phyloP scores from a whole-genome alignment of 1,140 invertebrate species.

The Drosophila santomea region DNA sequence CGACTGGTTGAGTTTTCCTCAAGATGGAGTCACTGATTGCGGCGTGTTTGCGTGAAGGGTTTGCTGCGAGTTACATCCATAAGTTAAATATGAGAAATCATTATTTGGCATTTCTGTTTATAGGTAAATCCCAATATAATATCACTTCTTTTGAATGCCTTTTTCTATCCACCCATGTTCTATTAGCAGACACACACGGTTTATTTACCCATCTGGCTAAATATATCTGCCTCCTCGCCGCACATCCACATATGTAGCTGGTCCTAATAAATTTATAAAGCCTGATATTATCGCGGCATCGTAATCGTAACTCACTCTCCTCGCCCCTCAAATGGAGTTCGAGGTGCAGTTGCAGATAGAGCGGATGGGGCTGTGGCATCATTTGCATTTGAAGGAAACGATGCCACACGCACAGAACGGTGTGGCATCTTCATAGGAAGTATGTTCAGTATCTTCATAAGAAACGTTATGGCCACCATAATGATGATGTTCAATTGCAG shows the following conservation, averaged over 20 bases:
- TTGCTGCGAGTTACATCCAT: too few species aligned
- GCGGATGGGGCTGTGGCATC: constrained; percentile 15
- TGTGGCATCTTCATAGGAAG: background rate
- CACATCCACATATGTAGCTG: constrained; percentile 10
- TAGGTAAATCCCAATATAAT: too few species aligned
- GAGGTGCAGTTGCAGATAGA: constrained; percentile 21
- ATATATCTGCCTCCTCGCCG: constrained; percentile 41
- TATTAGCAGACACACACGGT: constrained; percentile 3
- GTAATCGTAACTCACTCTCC: constrained; percentile 34
- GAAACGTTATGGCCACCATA: constrained; percentile 3
- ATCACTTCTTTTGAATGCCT: too few species aligned
- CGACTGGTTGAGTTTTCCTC: constrained; percentile 18
- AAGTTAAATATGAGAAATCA: too few species aligned
- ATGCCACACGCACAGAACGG: constrained; percentile 35
- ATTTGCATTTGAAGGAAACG: constrained; percentile 57
- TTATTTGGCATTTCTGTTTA: too few species aligned
- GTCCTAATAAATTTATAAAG: constrained; percentile 61
- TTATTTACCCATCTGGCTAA: constrained; percentile 49
- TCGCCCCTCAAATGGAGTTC: constrained; percentile 4
- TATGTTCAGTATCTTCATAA: background rate
- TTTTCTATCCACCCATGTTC: background rate
- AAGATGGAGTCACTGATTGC: constrained; percentile 45
- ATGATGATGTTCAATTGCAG: constrained; percentile 49
- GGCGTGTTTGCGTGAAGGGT: background rate
- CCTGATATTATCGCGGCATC: constrained; percentile 43